Base-by-base conservation (phyloP, 1,140 invertebrate species). In the Andricus grossulariae region DNA sequence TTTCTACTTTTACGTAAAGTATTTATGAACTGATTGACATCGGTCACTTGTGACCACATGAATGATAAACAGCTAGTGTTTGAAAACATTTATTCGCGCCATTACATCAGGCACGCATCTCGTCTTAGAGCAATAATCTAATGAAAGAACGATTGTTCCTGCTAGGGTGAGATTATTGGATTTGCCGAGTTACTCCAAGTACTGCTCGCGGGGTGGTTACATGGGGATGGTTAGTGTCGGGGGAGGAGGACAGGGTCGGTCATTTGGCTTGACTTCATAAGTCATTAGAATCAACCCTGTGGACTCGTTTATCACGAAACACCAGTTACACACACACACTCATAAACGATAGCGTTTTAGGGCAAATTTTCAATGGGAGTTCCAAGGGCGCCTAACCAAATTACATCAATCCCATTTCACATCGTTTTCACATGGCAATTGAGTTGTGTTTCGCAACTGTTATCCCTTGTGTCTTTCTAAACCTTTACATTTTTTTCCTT, bases 381-480 rank as follows among this genome's bases (percentile, higher is more conserved):
- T 75, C 72, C 75, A 70, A 70, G 78, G 82, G 81, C 84, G 84
- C 81, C 83, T 91, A 91, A 91, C 90, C 78, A 89, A 91, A 91
- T 91, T 91, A 91, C 90, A 91, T 91, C 90, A 91, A 91, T 91
- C 89, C 88, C 87, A 91, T 91, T 91, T 91, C 90, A 87, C 88
- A 84, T 90, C 90, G 88, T 91, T 91, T 91, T 91, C 87, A 90
- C 88, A 89, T 90, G 85, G 85, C 89, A 90, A 91, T 90, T 87
- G 88, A 89, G 84, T 90, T 90, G 86, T 81, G 83, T 82, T 79
- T 80, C 83, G 88, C 88, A 90, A 89, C 88, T 88, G 87, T 91
- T 91, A 84, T 88, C 80, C 55, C 71, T 73, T 60, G 78, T 71
- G 71, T 49, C 45, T 70, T 60, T 71, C 79, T 79, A 79, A 81